Percentiles rank a stretch among this genome's conserved stretches.
These are phyloP conservation scores for Cavia aperea DNA, from an alignment of 2,113 vertebrate species.

Conservation along the genomic window DNA sequence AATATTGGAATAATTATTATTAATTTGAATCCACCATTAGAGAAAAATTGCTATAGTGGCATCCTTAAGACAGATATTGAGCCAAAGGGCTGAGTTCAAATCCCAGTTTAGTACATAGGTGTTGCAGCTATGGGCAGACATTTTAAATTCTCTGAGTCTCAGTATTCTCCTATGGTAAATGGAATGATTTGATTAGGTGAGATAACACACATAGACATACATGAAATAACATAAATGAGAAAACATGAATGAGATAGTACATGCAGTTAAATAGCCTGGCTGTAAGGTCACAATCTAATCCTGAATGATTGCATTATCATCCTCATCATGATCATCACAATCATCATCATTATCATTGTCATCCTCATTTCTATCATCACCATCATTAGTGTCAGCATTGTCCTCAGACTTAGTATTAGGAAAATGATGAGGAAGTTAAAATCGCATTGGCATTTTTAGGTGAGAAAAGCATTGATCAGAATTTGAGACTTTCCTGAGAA, in stretches of 20 bases:
- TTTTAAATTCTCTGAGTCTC: not conserved
- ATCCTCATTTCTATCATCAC: not conserved
- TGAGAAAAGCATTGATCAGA: not conserved
- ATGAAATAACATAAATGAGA: not conserved
- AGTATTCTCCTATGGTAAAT: not conserved
- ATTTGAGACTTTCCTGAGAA: not conserved
- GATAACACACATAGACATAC: not conserved
- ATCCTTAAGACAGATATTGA: not conserved
- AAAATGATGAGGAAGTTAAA: not conserved
- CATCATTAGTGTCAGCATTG: not conserved
- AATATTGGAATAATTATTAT: not conserved
- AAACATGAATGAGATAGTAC: not conserved
- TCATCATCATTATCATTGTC: not conserved
- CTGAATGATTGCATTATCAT: not conserved
- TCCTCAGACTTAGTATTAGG: not conserved
- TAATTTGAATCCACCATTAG: not conserved
- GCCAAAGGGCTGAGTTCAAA: not conserved
- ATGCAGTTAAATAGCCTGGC: not conserved
- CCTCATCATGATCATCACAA: accelerated
- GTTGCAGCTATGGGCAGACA: not conserved
- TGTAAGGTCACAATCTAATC: not conserved
- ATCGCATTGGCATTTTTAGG: not conserved
- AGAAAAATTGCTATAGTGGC: not conserved
- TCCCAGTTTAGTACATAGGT: not conserved
- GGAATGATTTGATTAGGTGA: not conserved